Conservation (phyloP, 2,888 invertebrate species). For the Sinohyriopsis cumingii region DNA sequence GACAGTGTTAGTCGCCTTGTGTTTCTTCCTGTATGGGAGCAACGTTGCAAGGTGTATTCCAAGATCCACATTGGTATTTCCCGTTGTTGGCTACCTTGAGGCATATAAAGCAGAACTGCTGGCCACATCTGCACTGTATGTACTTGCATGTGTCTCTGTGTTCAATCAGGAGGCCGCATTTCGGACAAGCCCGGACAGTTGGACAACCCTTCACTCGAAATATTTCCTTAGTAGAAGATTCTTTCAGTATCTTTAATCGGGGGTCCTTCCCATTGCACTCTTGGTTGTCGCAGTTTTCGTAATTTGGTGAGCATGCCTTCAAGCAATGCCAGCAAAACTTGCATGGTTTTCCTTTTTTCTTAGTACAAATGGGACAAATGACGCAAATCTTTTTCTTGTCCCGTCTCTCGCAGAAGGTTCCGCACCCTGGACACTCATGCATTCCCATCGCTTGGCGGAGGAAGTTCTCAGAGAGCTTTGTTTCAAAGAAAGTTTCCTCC, state of each 20-base stretch:
- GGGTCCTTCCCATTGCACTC: conserved; percentile 40
- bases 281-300: conserved; percentile 31
- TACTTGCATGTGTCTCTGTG: conserved; percentile 43
- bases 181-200: conserved; percentile 40
- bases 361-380: conserved; percentile 37
- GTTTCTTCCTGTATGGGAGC: conserved; percentile 22
- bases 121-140: conserved; percentile 44
- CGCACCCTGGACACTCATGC: conserved; percentile 40
- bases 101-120: conserved; percentile 48
- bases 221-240: conserved; percentile 28
- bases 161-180: conserved; percentile 41
- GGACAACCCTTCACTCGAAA: conserved; percentile 37
- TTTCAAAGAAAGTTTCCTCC: conserved; percentile 41
- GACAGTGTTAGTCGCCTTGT: too few relatives aligned
- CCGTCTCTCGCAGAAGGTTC: conserved; percentile 27
- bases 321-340: conserved; percentile 48
- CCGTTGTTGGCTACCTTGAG: conserved; percentile 29
- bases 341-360: conserved; percentile 14
- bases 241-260: conserved; percentile 28
- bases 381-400: conserved; percentile 27
- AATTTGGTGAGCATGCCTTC: conserved; percentile 15
- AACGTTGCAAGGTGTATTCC: conserved; percentile 25
- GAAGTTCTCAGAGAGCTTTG: conserved; percentile 36
- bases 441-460: conserved; percentile 33
- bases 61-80: conserved; percentile 29